A percentile compares a stretch with the other conserved stretches of the same genome.
phyloP scores from a whole-genome alignment of 2,888 invertebrate species.

The Euplagia quadripunctaria region DNA sequence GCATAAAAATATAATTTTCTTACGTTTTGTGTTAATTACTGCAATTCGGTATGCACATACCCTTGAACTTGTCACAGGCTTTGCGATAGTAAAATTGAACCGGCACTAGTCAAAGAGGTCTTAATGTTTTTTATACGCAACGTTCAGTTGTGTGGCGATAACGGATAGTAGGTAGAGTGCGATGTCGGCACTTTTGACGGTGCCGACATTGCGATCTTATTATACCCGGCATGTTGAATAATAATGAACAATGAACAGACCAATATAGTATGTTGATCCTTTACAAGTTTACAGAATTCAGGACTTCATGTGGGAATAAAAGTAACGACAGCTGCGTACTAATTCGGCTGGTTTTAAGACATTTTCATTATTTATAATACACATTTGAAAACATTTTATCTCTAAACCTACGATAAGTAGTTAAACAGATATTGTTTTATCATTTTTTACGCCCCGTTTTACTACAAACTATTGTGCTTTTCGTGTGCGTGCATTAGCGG shows the following conservation, averaged over 20 bases:
- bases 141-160: not conserved
- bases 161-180: not conserved
- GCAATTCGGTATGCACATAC: not conserved
- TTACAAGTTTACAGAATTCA: not conserved
- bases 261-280: not conserved
- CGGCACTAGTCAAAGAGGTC: not conserved
- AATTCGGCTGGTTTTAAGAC: not conserved
- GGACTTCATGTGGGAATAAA: not conserved
- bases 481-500: too few relatives aligned
- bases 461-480: not conserved
- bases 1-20: not conserved
- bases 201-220: not conserved
- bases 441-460: not conserved
- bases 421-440: not conserved
- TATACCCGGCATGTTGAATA: not conserved
- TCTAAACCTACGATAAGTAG: not conserved
- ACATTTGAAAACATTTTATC: not conserved
- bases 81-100: not conserved
- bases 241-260: not conserved
- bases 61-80: not conserved
- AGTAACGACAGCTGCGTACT: not conserved
- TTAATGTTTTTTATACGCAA: not conserved
- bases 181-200: not conserved
- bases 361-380: not conserved
- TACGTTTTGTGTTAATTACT: not conserved